Evolutionary conservation across 2,888 invertebrate species (phyloP).

Genomic region (Rhingia campestris): DNA sequence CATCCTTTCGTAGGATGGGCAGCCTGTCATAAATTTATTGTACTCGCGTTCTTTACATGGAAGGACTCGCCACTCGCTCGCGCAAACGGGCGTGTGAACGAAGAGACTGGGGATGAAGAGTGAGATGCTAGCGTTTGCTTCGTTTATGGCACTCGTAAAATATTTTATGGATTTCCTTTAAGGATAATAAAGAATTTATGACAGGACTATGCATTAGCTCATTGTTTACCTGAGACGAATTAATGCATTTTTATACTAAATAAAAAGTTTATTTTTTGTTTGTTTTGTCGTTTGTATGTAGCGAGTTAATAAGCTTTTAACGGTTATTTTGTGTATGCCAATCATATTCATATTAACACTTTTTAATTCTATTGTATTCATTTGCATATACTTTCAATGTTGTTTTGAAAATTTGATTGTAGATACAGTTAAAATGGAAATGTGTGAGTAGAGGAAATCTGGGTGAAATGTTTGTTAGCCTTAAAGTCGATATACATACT

Average conservation of each 20-base stretch:
- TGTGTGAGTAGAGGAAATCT: no score
- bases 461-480: no score
- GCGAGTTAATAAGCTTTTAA: conserved; percentile 27
- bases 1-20: conserved; percentile 62
- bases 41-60: conserved; percentile 48
- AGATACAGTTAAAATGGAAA: no score
- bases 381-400: not conserved
- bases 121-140: conserved; percentile 33
- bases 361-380: not conserved
- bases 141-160: conserved; percentile 70
- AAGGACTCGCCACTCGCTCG: conserved; percentile 20
- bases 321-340: conserved; percentile 50
- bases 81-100: conserved; percentile 3
- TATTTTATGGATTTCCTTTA: conserved; percentile 72
- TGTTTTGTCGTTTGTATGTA: not conserved
- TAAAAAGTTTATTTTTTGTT: conserved; percentile 39
- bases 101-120: conserved; percentile 13
- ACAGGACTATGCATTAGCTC: conserved; percentile 67
- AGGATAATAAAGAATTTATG: conserved; percentile 74
- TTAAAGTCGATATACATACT: no score
- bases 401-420: no score
- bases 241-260: conserved; percentile 61
- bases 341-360: conserved; percentile 37
- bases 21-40: conserved; percentile 63
- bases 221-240: conserved; percentile 73